These are phyloP conservation scores for Myxocyprinus asiaticus DNA, from an alignment of 2,113 vertebrate species.

Conservation along the genomic window DNA sequence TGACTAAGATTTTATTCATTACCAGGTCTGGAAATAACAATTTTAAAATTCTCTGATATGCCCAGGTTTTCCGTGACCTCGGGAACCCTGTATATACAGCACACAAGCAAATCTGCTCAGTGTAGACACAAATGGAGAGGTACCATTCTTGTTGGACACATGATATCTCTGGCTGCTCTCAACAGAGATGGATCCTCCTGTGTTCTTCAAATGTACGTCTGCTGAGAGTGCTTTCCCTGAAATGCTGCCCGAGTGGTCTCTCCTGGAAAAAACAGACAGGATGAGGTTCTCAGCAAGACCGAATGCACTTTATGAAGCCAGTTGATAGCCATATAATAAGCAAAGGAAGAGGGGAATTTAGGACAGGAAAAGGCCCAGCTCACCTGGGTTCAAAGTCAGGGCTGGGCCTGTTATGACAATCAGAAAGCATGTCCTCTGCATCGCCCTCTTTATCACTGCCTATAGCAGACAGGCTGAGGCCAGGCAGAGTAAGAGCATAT, in stretches of 20 bases:
- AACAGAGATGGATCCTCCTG: conserved; percentile 62
- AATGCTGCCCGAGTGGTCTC: conserved; percentile 65
- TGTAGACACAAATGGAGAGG: neutral
- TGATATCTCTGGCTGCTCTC: conserved; percentile 67
- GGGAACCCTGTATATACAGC: no score
- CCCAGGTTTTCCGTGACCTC: no score
- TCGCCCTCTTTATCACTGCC: conserved; percentile 57
- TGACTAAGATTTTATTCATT: no score
- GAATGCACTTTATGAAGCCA: neutral
- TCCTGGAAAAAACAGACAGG: conserved; percentile 73
- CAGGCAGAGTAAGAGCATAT: conserved; percentile 39
- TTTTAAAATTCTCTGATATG: no score
- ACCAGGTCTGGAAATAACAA: no score
- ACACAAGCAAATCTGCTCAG: no score
- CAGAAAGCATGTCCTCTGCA: conserved; percentile 44
- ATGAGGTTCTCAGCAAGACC: neutral
- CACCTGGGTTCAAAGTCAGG: conserved; percentile 58
- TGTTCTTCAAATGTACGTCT: conserved; percentile 66
- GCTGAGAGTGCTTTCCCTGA: conserved; percentile 66
- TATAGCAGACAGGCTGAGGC: conserved; percentile 62
- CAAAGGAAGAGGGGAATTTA: neutral
- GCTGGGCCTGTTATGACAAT: neutral
- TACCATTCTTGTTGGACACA: conserved; percentile 75
- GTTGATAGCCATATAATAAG: neutral
- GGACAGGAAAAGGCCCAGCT: conserved; percentile 54